Base-by-base conservation (phyloP, 1,140 invertebrate species). In the Tetranychus urticae region DNA sequence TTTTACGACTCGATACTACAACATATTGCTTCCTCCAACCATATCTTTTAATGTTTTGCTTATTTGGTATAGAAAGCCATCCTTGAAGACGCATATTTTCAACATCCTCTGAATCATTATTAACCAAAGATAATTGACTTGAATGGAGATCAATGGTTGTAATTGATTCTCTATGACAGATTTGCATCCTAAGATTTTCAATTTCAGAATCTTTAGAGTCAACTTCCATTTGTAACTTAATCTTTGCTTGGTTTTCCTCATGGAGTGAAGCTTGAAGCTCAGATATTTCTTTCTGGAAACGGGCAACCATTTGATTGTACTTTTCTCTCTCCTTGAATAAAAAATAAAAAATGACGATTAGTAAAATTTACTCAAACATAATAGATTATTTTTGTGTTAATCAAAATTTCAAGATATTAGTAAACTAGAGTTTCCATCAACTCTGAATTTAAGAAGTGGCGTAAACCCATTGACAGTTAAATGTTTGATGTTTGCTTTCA, bases 11-110 rank as follows among this genome's bases (percentile, higher is more conserved):
- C 23, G 88, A 93, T 14, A 96, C 90, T 34, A 97, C 90, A 5
- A 97, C 89, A 72, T 88, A 97, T 72, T 96, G 90, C 67, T 89
- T 91, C 72, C 86, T 88, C 92, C 92, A 97, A 36, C 89, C 90
- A 72, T 94, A 88, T 60, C 88, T 78, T 61, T 86, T 81, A 61
- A 93, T 92, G 71, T 97, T 97, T 72, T 90, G 86, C 71, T 92
- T 93, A 67, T 86, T 88, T 35, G 92, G 92, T 65, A 96, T 82
- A 54, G 86, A 88, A 10, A 97, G 76, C 88, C 90, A 97, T 54
- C 91, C 92, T 74, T 96, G 91, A 64, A 97, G 79, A 34, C 88
- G 81, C 60, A 81, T 81, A 62, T 86, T 56, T 13, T 61, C 59
- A 23, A 60, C 45, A 23, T 61, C 62, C 13, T 61, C 48, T 33